Evolutionary conservation across 23 tunicate genomes (phyloP).

Genomic region (Clavelina lepadiformis): DNA sequence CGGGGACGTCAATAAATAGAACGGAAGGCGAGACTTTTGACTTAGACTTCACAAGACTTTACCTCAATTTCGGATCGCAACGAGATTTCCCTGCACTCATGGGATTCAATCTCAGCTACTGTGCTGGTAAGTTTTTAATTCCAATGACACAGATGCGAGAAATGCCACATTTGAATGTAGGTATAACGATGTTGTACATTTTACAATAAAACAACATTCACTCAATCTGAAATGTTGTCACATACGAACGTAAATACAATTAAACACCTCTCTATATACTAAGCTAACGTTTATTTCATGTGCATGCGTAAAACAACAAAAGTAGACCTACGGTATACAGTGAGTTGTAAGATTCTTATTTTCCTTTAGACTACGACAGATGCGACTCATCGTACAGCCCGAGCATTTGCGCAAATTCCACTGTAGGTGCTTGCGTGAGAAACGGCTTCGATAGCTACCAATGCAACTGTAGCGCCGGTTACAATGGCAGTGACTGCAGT

Average conservation of each 20-base stretch:
- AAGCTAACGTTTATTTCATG: too few species aligned
- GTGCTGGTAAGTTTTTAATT: conserved; percentile 25
- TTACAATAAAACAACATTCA: too few species aligned
- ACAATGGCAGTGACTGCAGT: conserved; percentile 1
- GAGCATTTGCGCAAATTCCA: neutral
- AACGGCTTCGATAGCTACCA: conserved; percentile 17
- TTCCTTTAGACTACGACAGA: conserved; percentile 14
- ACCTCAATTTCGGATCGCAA: conserved; percentile 5
- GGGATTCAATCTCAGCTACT: conserved; percentile 21
- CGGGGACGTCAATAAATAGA: neutral
- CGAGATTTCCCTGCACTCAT: conserved; percentile 5
- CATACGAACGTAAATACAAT: too few species aligned
- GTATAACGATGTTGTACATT: too few species aligned
- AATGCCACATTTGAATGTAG: too few species aligned
- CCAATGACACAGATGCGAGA: too few species aligned
- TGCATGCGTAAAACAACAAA: too few species aligned
- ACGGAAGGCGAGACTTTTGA: conserved; percentile 4
- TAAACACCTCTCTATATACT: too few species aligned
- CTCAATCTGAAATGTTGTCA: too few species aligned
- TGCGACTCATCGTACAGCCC: conserved; percentile 4
- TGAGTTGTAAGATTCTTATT: too few species aligned
- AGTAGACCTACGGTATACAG: too few species aligned
- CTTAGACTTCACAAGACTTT: neutral
- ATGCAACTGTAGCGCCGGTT: conserved; percentile 8
- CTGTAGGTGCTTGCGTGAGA: conserved; percentile 10